phyloP scores from a whole-genome alignment of 2,797 vertebrate species.

The Thaleichthys pacificus region DNA sequence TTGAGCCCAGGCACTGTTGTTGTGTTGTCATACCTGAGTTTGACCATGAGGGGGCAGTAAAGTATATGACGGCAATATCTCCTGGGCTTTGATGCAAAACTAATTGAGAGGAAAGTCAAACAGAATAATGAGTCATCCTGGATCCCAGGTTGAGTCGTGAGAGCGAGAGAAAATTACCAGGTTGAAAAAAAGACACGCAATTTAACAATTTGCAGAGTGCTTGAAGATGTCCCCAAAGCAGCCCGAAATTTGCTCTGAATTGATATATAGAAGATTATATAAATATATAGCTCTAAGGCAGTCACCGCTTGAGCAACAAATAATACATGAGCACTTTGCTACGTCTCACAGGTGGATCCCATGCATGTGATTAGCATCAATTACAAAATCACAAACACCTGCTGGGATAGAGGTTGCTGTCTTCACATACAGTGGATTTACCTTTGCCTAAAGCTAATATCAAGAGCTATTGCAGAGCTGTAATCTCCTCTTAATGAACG shows the following conservation, averaged over 20 bases:
- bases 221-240: not conserved
- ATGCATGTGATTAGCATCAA: not conserved
- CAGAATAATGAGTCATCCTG: not conserved
- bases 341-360: not conserved
- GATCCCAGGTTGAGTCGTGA: not conserved
- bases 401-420: not conserved
- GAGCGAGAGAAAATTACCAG: too few relatives aligned
- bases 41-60: conserved; percentile 4
- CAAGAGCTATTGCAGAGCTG: not conserved
- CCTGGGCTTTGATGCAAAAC: not conserved
- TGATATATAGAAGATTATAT: not conserved
- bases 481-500: not conserved
- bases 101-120: not conserved
- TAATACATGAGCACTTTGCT: not conserved
- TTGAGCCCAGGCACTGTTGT: not conserved
- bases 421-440: not conserved
- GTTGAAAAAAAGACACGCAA: not conserved
- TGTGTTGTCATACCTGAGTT: not conserved
- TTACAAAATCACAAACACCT: not conserved
- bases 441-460: not conserved
- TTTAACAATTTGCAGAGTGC: not conserved
- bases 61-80: not conserved
- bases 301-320: not conserved
- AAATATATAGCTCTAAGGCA: not conserved
- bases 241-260: not conserved